Evolutionary conservation across 2,113 vertebrate species (phyloP), one percentile per base, ranked within the genome.

Genomic region (Otis tarda): DNA sequence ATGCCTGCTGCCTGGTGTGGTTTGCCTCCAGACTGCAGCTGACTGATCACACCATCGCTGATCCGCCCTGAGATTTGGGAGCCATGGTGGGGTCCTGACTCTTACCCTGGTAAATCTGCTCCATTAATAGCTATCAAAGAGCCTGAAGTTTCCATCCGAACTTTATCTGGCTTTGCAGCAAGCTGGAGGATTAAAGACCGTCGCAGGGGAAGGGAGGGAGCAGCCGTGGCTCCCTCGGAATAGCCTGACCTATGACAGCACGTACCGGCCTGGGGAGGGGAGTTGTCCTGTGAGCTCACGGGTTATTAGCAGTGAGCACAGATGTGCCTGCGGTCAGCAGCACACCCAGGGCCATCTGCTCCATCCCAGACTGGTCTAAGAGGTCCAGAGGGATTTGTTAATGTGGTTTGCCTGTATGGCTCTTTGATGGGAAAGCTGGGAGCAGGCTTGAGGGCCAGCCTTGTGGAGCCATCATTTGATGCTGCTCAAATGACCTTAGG

Each of bases 81-180:
- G 75, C 91, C 25, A n/a, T 0, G 7, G 25, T 10, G 30, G n/a
- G 64, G 10, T 79, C 74, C 92, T 94, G 82, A 87, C 88, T 95
- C 81, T 56, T 89, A 4, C 64, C 57, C 88, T 78, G 91, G 90
- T 74, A 94, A 93, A 97, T 95, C 94, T 95, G 74, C 86, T 95
- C 96, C 94, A 96, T 96, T 95, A 97, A 97, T 97, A 97, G 87
- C 95, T 93, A 87, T 91, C 91, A 94, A 95, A 96, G 89, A 94
- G 86, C 94, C 81, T 94, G 83, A 96, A 97, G 86, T 96, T 96
- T 97, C 96, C 93, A 96, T 94, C 68, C 0, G 24, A 95, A 96
- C 91, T 94, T 96, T 89, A 93, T 95, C 95, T 93, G 97, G 96
- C 95, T 97, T 97, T 97, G 95, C 95, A 78, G 41, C 57, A 61